Evolutionary conservation across 2,113 vertebrate species (phyloP), one percentile per base, ranked within the genome.

Genomic region (Percina caprodes): DNA sequence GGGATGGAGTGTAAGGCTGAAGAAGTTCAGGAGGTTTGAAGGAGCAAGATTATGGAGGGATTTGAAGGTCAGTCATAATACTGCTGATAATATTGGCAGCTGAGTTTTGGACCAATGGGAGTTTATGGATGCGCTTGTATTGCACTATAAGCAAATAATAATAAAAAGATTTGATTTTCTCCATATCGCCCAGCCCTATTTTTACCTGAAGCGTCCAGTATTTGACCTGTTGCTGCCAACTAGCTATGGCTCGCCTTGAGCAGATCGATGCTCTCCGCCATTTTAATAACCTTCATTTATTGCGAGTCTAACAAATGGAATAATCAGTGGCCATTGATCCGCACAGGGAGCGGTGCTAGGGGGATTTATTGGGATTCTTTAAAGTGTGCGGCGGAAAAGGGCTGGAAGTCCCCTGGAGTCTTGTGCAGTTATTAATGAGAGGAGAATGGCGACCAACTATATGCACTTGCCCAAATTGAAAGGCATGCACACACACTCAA

Each of bases 261-360:
- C 65, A 61, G 74, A 90, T 93, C 74, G 42, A 90, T 88, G 63
- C 65, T 3, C 70, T 61, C 56, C 51, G 52, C 63, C 39, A n/a
- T 63, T 89, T 83, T 89, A 91, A 88, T 86, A 86, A 87, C 83
- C 74, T 84, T 91, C 52, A 88, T 92, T 91, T 89, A 90, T 85
- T 62, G 42, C 26, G 12, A 48, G 48, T 77, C 69, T 67, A 71
- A 88, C 86, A 90, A 86, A 91, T 88, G 81, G 69, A 91, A 80
- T 90, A 92, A 94, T 89, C 89, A 89, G 77, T 74, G 81, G 19
- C 33, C 75, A 91, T 89, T 86, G 93, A 93, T 94, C 66, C 42
- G 23, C 2, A 1, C 56, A 23, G 65, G 1, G 8, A 63, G 66
- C 24, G 11, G 51, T 26, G 69, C 63, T 82, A 24, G n/a, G 58